phyloP scores from a whole-genome alignment of 2,888 invertebrate species.

The Drosophila incognita region DNA sequence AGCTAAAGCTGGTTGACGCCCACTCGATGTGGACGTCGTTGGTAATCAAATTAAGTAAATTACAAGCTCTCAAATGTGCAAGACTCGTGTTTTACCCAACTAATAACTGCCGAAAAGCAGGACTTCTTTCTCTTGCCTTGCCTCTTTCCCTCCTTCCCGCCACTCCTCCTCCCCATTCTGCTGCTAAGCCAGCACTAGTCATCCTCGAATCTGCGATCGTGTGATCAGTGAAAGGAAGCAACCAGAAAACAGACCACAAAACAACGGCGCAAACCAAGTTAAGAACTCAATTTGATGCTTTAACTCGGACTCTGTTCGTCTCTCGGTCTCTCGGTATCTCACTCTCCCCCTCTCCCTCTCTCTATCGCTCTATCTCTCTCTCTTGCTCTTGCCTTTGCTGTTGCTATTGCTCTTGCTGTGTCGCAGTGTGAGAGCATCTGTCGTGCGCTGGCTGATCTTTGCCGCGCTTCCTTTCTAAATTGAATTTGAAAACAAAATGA shows the following conservation, averaged over 20 bases:
- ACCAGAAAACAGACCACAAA: constrained; percentile 19
- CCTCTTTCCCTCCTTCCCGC: background rate
- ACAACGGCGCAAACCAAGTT: constrained; percentile 45
- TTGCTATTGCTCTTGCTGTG: background rate
- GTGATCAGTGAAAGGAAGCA: constrained; percentile 50
- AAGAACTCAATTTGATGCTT: constrained; percentile 75
- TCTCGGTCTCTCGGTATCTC: background rate
- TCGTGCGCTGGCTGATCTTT: constrained; percentile 74
- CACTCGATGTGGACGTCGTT: constrained; percentile 47
- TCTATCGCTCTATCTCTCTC: background rate
- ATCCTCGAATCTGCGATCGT: constrained; percentile 34
- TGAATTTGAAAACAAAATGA: constrained; percentile 81
- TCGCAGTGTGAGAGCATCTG: constrained; percentile 41
- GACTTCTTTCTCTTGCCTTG: constrained; percentile 14
- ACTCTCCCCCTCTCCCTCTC: background rate
- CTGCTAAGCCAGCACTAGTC: background rate
- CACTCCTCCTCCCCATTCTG: background rate
- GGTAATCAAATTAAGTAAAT: constrained; percentile 81
- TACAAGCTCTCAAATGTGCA: constrained; percentile 80
- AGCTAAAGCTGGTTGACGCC: constrained; percentile 36
- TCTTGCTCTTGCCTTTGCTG: background rate
- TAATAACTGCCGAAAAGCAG: constrained; percentile 77
- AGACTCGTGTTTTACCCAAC: constrained; percentile 77
- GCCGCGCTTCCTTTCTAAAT: constrained; percentile 81
- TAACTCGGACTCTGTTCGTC: constrained; percentile 16